Evolutionary conservation across 2,113 vertebrate species (phyloP).

Genomic region (Daboia siamensis): DNA sequence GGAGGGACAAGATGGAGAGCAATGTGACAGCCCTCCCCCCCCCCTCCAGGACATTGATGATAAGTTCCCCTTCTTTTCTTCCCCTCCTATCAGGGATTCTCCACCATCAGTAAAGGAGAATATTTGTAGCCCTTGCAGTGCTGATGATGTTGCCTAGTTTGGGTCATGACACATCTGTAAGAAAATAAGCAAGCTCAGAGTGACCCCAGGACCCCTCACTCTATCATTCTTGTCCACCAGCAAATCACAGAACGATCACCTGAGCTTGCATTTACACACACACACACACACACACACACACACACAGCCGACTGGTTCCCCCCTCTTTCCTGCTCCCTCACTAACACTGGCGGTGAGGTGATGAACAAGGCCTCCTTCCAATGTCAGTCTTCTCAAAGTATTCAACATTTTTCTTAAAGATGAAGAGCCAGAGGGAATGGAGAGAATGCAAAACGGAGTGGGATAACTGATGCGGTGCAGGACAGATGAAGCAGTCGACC

Average conservation of each 20-base stretch:
- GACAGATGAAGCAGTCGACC: neutral
- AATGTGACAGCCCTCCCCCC: neutral
- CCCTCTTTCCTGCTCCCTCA: too few species aligned
- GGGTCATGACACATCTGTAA: neutral
- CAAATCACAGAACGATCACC: neutral
- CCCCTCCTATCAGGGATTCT: neutral
- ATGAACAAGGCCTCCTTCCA: neutral
- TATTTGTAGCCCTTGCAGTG: neutral
- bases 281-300: too few species aligned
- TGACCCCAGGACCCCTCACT: neutral
- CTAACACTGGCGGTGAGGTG: too few species aligned
- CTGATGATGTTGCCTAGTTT: neutral
- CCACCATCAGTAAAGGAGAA: neutral
- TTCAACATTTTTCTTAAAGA: neutral
- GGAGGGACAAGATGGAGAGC: neutral
- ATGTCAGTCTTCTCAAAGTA: neutral
- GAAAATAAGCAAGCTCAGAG: neutral
- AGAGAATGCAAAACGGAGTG: neutral
- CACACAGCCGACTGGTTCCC: too few species aligned
- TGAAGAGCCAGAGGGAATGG: neutral
- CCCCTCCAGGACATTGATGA: neutral
- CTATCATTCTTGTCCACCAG: neutral
- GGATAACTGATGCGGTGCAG: too few species aligned
- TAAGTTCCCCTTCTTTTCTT: neutral
- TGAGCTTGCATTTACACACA: neutral